Base-by-base conservation (phyloP, 2,888 invertebrate species). In the Synergus japonicus region DNA sequence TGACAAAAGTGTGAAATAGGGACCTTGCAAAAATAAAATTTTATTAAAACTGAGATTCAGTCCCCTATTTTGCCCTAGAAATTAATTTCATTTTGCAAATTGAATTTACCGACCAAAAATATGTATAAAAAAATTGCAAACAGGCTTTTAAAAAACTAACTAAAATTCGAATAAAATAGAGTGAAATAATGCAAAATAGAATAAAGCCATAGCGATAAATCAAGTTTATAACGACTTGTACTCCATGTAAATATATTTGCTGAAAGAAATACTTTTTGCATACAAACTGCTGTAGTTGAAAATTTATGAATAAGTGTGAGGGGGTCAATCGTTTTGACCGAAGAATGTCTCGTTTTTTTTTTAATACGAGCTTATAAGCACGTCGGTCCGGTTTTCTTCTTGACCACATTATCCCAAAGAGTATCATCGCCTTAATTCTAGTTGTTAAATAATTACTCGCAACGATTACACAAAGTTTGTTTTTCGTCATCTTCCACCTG, bases 291-390 rank as follows among this genome's bases (percentile, higher is more conserved):
- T n/a, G 37, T 37, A 29, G 29, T 54, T 41, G n/a, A 73, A 73
- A 73, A 54, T 73, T 3, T 29, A 54, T n/a, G 37, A 54, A 73
- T 67, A 67, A 44, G 44, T 44, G 22, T 49, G 37, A 46, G 49
- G 73, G 73, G 73, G 73, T 73, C 73, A 54, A 54, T 54, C 54
- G 73, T 54, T 54, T 73, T 54, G 54, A 73, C 73, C 73, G 54
- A 73, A 69, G 69, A 49, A 69, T 69, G 69, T 69, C 49, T 18
- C 22, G 4, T 69, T 44, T 49, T 22, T 7, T 67, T 66, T 43
- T 43, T 66, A 41, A 66, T 66, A 66, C 18, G 2, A 54, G n/a
- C 54, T 15, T 13, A 69, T 13, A 69, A 73, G 54, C 54, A 41
- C 54, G 54, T 37, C 37, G 54, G 10, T 73, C 73, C 54, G 73